These are phyloP conservation scores for Eudorcas thomsonii DNA, from an alignment of 2,113 vertebrate genomes.

Conservation along the genomic window DNA sequence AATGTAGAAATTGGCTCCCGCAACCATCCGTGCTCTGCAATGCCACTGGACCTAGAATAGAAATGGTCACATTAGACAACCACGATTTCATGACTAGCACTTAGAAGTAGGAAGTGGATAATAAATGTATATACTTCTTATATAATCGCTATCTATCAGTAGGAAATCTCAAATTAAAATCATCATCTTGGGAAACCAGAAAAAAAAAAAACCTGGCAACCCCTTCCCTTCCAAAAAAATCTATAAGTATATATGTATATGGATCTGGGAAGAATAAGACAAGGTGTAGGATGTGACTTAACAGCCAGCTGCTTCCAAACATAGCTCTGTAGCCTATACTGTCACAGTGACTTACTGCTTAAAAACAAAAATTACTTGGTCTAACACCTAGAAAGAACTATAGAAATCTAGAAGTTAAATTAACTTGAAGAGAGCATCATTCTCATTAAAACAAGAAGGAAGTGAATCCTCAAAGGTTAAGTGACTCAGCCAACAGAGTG, in stretches of 20 bases:
- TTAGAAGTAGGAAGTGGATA: not conserved
- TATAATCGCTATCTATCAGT: not conserved
- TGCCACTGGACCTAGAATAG: constrained; percentile 96
- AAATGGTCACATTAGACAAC: not conserved
- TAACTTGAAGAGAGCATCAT: not conserved
- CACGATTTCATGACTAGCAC: not conserved
- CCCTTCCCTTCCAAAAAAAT: not conserved
- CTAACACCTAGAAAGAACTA: not conserved
- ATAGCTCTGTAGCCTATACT: not conserved
- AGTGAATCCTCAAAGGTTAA: not conserved
- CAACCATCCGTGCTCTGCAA: constrained; percentile 96
- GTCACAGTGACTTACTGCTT: not conserved
- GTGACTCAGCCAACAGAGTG: not conserved
- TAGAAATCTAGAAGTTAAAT: not conserved
- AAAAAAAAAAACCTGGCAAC: not conserved
- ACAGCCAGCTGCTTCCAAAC: not conserved
- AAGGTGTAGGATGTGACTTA: not conserved
- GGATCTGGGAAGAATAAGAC: not conserved
- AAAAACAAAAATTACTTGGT: not conserved
- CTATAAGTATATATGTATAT: not conserved
- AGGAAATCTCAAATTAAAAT: not conserved
- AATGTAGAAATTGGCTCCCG: constrained; percentile 98
- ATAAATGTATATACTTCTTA: not conserved
- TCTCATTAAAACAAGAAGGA: not conserved
- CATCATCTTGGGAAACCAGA: not conserved